Evolutionary conservation across 2,113 vertebrate species (phyloP).

Genomic region (Rostratula benghalensis): DNA sequence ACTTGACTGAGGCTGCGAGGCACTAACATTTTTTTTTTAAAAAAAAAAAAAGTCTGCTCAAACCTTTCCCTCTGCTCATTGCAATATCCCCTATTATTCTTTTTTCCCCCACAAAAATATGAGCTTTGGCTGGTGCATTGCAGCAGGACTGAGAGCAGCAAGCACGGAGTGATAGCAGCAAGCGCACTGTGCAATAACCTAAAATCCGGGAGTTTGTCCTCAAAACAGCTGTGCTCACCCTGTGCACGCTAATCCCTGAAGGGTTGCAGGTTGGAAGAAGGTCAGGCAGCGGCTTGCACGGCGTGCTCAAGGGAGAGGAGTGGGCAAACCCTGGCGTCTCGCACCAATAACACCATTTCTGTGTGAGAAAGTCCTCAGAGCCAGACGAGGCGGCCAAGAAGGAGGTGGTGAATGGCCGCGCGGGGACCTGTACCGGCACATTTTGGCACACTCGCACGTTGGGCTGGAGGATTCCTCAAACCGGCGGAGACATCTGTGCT

Average conservation of each 20-base stretch:
- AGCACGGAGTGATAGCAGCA: neutral
- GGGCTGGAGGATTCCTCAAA: neutral
- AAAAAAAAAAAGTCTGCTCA: neutral
- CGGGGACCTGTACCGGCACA: neutral
- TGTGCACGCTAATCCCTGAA: rapidly evolving
- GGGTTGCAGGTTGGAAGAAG: neutral
- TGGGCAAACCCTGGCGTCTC: rapidly evolving
- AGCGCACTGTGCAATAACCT: neutral
- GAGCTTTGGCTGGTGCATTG: neutral
- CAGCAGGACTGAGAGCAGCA: neutral
- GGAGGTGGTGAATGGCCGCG: neutral
- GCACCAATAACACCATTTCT: neutral
- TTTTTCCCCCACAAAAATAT: neutral
- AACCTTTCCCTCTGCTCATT: neutral
- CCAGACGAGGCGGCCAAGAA: neutral
- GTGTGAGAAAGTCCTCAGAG: neutral
- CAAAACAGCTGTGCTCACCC: neutral
- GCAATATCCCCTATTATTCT: neutral
- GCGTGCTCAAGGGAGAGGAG: neutral
- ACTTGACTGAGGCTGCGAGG: neutral
- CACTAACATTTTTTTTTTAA: neutral
- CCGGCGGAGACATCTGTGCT: neutral
- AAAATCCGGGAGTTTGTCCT: neutral
- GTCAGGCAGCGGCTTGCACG: rapidly evolving
- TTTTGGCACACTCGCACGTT: neutral